Conservation (phyloP, 2,888 invertebrate genomes). For the Caenorhabditis sulstoni region DNA sequence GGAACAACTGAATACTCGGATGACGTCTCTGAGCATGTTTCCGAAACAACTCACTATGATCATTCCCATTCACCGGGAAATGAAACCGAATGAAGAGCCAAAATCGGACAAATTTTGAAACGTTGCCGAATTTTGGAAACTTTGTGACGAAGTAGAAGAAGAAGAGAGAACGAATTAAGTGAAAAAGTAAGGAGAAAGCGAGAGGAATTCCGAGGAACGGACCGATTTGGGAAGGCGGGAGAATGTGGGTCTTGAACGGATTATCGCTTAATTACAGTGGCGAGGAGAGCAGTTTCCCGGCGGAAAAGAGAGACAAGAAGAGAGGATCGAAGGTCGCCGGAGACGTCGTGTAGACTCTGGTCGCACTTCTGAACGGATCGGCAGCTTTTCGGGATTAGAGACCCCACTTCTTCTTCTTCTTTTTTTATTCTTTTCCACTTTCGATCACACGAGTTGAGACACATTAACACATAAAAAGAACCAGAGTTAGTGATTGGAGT, state of each 20-base stretch:
- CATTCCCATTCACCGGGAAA: conserved; percentile 44
- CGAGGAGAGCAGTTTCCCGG: neutral
- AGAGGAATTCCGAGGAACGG: conserved; percentile 7
- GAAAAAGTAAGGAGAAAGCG: conserved; percentile 3
- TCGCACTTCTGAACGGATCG: conserved; percentile 24
- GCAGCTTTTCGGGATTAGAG: conserved; percentile 1
- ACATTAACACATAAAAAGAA: neutral
- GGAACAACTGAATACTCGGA: conserved; percentile 15
- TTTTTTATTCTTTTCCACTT: neutral
- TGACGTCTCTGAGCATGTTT: neutral
- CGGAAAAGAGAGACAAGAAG: neutral
- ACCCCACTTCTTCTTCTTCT: too few relatives aligned
- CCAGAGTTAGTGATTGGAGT: neutral
- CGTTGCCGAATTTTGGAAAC: conserved; percentile 7
- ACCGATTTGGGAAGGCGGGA: conserved; percentile 3
- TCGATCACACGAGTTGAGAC: neutral
- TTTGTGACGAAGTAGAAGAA: neutral
- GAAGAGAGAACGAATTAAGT: neutral
- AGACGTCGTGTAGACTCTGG: conserved; percentile 25
- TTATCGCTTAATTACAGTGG: conserved; percentile 39
- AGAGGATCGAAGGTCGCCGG: neutral
- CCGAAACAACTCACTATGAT: conserved; percentile 36
- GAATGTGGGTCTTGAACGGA: conserved; percentile 52
- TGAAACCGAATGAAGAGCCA: neutral
- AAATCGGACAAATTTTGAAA: conserved; percentile 4